These are phyloP conservation scores for Manduca sexta DNA, from an alignment of 1,140 invertebrate genomes.

Conservation along the genomic window DNA sequence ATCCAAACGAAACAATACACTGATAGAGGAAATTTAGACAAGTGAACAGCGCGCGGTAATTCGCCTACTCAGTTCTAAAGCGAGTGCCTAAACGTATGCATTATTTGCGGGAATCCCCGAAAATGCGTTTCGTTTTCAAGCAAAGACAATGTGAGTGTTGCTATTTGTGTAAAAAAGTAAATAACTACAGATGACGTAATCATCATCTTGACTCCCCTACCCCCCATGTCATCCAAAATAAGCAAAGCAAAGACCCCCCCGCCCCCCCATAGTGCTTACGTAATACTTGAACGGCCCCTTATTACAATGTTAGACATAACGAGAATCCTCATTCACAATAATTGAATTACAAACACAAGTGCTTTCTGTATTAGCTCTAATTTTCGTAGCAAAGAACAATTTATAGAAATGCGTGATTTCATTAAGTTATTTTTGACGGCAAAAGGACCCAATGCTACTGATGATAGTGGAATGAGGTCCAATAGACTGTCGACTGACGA, in stretches of 20 bases:
- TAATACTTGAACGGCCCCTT: too few relatives aligned
- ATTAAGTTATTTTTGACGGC: too few relatives aligned
- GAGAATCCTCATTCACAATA: too few relatives aligned
- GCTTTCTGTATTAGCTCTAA: too few relatives aligned
- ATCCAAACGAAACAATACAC: constrained; percentile 26
- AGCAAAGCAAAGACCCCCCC: not conserved
- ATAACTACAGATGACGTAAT: constrained; percentile 27
- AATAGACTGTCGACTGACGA: too few relatives aligned
- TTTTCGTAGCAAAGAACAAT: too few relatives aligned
- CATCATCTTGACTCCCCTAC: constrained; percentile 16
- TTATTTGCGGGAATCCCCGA: constrained; percentile 23
- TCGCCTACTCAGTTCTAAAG: constrained; percentile 28
- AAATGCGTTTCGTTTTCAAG: constrained; percentile 25
- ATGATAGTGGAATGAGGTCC: too few relatives aligned
- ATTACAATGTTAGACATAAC: too few relatives aligned
- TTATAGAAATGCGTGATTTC: too few relatives aligned
- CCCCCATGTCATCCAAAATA: constrained; percentile 7
- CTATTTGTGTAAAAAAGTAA: constrained; percentile 24
- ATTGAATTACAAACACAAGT: too few relatives aligned
- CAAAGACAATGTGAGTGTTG: constrained; percentile 3
- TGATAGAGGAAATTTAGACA: constrained; percentile 28
- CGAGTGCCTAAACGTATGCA: constrained; percentile 18
- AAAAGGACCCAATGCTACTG: too few relatives aligned
- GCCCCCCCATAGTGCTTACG: too few relatives aligned
- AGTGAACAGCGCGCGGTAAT: constrained; percentile 33